These are phyloP conservation scores for Mechanitis mazaeus DNA, from an alignment of 2,888 invertebrate species.

Conservation along the genomic window DNA sequence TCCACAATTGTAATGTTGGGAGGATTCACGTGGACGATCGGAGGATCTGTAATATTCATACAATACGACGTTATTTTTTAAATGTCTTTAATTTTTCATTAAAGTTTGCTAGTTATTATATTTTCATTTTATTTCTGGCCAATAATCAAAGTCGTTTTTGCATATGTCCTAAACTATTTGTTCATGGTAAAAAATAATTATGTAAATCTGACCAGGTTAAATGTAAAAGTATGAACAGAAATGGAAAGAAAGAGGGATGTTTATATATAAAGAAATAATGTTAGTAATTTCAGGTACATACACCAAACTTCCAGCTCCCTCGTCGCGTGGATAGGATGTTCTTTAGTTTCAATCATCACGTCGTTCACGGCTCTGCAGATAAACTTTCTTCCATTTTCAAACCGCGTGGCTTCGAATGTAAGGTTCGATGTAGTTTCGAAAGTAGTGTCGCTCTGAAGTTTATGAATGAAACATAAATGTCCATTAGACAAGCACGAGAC, in stretches of 20 bases:
- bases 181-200: too few relatives aligned
- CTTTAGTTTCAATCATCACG: slow-evolving; percentile 83
- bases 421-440: slow-evolving; percentile 87
- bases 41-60: slow-evolving; percentile 81
- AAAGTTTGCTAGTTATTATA: too few relatives aligned
- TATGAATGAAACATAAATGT: not conserved
- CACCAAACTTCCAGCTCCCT: slow-evolving; percentile 89
- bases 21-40: slow-evolving; percentile 86
- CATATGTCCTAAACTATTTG: too few relatives aligned
- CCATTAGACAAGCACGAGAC: not conserved
- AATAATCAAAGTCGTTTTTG: too few relatives aligned
- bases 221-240: too few relatives aligned
- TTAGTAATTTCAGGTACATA: slow-evolving; percentile 74
- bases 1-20: slow-evolving; percentile 87
- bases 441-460: slow-evolving; percentile 83
- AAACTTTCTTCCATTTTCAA: slow-evolving; percentile 87
- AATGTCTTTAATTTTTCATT: not conserved
- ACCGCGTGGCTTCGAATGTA: slow-evolving; percentile 86
- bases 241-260: too few relatives aligned
- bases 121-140: too few relatives aligned
- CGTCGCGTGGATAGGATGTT: slow-evolving; percentile 84
- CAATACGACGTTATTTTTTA: not conserved
- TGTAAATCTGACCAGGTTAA: too few relatives aligned
- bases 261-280: too few relatives aligned
- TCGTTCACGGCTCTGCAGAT: slow-evolving; percentile 89